Base-by-base conservation (phyloP, 2,113 vertebrate species). In the Pygoscelis antarcticus region DNA sequence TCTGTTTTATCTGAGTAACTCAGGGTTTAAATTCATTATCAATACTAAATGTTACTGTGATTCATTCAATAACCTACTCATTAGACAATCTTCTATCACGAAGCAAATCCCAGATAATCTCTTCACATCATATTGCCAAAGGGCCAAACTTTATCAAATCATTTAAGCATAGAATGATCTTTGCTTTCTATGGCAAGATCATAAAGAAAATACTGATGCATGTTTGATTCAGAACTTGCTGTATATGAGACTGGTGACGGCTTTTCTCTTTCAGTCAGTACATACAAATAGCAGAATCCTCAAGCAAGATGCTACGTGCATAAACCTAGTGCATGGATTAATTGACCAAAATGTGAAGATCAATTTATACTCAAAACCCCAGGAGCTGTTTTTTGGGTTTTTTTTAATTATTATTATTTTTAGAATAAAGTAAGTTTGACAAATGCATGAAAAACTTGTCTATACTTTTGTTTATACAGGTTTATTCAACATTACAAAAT, bases 81-180 rank as follows among this genome's bases (percentile, higher is more conserved):
- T 97, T 93, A 94, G 58, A 93, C 42, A 94, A 83, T 93, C 76
- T 94, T 95, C 72, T 83, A 64, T 93, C 92, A 93, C 65, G 84
- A 96, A 90, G 40, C 34, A 95, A 97, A 97, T 97, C 70, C 76
- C 36, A 71, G 76, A 85, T 94, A 95, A 96, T 93, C 94, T 97
- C 44, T 77, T 84, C 76, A 58, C 66, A 95, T 95, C 76, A 52
- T 75, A 87, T 78, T 95, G 81, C 84, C 72, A 72, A 87, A 87
- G 72, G 82, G 29, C 20, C 51, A 87, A 40, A 87, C 47, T 93
- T 95, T 95, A 87, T 87, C 34, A 85, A 92, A 89, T 86, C 19
- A 54, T 93, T 96, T 93, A 95, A 88, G 32, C 61, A 76, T 13
- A 64, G 71, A 92, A 78, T 65, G 80, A 91, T 87, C 82, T 91